These are phyloP conservation scores for Ypsolopha scabrella DNA, from an alignment of 2,888 invertebrate species.

Conservation along the genomic window DNA sequence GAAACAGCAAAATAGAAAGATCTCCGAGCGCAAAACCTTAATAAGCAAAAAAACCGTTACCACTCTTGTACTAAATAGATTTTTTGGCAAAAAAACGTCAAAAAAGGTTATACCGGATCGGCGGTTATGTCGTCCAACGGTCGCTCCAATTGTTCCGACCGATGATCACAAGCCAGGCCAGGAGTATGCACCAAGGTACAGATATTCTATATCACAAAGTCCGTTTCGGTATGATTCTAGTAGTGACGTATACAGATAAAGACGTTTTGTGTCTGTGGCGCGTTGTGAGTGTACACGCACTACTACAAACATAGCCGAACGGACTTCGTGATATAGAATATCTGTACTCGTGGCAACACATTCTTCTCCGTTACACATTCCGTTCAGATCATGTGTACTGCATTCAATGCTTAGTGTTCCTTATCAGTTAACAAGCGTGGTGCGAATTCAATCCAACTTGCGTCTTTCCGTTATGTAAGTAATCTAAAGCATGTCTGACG, in stretches of 20 bases:
- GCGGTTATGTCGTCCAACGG: slow-evolving; percentile 54
- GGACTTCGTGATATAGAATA: too few species aligned
- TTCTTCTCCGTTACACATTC: background rate
- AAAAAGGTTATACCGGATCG: slow-evolving; percentile 54
- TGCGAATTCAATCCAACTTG: background rate
- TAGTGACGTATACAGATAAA: too few species aligned
- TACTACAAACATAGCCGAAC: too few species aligned
- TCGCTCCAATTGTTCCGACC: slow-evolving; percentile 46
- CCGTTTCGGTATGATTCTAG: too few species aligned
- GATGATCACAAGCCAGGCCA: slow-evolving; percentile 18
- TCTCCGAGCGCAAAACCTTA: slow-evolving; percentile 38
- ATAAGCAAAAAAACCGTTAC: slow-evolving; percentile 59
- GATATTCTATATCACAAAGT: too few species aligned
- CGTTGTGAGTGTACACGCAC: too few species aligned
- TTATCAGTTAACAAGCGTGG: background rate
- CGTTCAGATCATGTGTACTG: background rate
- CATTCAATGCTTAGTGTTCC: background rate
- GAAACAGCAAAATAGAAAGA: slow-evolving; percentile 27
- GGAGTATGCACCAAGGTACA: slow-evolving; percentile 15
- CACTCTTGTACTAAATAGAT: slow-evolving; percentile 54
- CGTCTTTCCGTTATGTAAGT: background rate
- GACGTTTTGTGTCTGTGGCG: too few species aligned
- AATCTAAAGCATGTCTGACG: background rate
- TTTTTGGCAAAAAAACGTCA: slow-evolving; percentile 57
- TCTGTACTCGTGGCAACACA: slow-evolving; percentile 6